Evolutionary conservation across 2,797 vertebrate species (phyloP).

Genomic region (Phataginus tricuspis): DNA sequence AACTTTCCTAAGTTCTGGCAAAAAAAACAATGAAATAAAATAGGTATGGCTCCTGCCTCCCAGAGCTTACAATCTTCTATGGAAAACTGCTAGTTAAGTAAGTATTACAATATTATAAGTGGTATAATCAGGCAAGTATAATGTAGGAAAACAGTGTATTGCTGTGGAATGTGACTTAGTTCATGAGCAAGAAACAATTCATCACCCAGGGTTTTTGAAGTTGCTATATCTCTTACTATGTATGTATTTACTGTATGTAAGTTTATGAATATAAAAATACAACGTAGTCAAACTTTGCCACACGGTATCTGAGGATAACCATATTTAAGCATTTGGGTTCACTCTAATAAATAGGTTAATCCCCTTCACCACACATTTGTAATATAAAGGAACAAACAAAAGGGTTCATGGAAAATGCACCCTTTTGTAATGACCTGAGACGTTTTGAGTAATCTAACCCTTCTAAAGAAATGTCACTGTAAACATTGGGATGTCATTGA

Average conservation of each 20-base stretch:
- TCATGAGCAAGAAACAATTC: not conserved
- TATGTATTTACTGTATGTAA: fast-evolving
- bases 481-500: not conserved
- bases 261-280: not conserved
- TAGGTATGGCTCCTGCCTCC: not conserved
- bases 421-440: not conserved
- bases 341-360: not conserved
- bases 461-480: not conserved
- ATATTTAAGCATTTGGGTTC: not conserved
- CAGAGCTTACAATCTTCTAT: not conserved
- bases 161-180: not conserved
- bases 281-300: not conserved
- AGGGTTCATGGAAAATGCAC: not conserved
- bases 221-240: not conserved
- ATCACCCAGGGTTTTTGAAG: not conserved
- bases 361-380: not conserved
- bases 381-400: conserved; percentile 12
- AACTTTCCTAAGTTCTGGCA: not conserved
- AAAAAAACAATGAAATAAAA: not conserved
- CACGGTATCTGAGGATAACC: not conserved
- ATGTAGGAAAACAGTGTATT: not conserved
- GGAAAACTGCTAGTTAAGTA: not conserved
- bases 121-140: not conserved
- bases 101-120: not conserved
- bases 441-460: not conserved